Conservation (phyloP, 2,888 invertebrate genomes). For the Alsophila aescularia region DNA sequence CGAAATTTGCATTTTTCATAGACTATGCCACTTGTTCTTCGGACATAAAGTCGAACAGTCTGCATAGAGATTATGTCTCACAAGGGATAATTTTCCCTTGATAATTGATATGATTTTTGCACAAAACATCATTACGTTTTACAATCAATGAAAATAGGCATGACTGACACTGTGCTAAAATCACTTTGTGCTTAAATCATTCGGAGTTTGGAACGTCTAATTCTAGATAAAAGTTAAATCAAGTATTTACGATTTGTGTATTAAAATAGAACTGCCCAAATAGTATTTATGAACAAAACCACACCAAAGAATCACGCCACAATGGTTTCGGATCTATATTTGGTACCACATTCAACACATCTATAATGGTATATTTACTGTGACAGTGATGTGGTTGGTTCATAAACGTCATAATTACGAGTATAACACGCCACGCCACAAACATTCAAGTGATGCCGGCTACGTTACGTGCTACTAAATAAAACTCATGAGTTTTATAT, state of each 20-base stretch:
- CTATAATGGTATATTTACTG: no score
- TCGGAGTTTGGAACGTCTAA: constrained; percentile 2
- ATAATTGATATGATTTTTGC: neutral
- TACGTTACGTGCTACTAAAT: neutral
- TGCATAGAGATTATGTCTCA: no score
- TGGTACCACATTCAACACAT: no score
- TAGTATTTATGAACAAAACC: neutral
- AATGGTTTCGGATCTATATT: no score
- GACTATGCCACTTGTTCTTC: no score
- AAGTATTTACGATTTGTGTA: neutral
- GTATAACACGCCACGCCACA: neutral
- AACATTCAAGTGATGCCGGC: no score
- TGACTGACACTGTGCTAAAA: constrained; percentile 5
- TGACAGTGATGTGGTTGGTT: neutral
- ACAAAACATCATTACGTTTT: neutral
- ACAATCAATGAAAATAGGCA: neutral
- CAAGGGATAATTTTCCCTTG: neutral
- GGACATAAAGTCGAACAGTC: no score
- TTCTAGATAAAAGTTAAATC: neutral
- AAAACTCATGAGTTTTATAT: neutral
- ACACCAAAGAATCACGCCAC: no score
- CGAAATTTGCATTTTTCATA: neutral
- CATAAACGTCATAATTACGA: no score
- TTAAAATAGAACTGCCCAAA: neutral
- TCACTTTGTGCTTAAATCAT: constrained; percentile 13